Evolutionary conservation across 53 echinoderm and acorn worm species (phyloP), one percentile per base, ranked within the genome.

Genomic region (Crossaster papposus): DNA sequence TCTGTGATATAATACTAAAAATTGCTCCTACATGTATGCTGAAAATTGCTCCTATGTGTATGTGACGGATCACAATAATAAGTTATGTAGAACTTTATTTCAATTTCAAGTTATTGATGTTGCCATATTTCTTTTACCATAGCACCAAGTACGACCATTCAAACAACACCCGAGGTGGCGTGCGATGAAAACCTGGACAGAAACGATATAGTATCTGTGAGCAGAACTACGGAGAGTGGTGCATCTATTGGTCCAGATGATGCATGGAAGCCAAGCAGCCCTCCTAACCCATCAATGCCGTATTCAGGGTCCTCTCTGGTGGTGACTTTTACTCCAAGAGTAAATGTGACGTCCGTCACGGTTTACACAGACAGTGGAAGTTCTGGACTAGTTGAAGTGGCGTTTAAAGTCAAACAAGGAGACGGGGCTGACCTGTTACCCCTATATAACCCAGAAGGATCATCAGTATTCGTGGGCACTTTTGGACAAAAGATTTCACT

Each of bases 101-200:
- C 3, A 9, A 62, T 62, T 17, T 62, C 62, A 23, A 62, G 23
- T 62, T 62, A 62, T 62, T 74, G 13, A 74, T 29, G 4, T 33
- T 18, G 34, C 36, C 29, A 31, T 52, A 24, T 55, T 80, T 14
- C 2, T 80, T 58, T 29, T 58, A 10, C 62, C 20, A 31, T 28
- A 78, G 63, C 50, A 30, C 30, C 85, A 44, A 65, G 70, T 33
- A 91, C 91, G 15, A 63, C 91, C 50, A 63, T 64, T 55, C 26
- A 64, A 71, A 29, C 71, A 15, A 81, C 90, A 35, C 83, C 89
- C 7, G 17, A n/a, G 37, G 36, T 63, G 15, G 36, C 24, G 29
- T 82, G 82, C 15, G 82, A 64, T 12, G 82, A 82, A 5, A 51
- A 82, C 29, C 68, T 82, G 30, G 70, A 83, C 70, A 55, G 30